Evolutionary conservation across 2,113 vertebrate genomes (phyloP).

Genomic region (Sinocyclocheilus maitianheensis): DNA sequence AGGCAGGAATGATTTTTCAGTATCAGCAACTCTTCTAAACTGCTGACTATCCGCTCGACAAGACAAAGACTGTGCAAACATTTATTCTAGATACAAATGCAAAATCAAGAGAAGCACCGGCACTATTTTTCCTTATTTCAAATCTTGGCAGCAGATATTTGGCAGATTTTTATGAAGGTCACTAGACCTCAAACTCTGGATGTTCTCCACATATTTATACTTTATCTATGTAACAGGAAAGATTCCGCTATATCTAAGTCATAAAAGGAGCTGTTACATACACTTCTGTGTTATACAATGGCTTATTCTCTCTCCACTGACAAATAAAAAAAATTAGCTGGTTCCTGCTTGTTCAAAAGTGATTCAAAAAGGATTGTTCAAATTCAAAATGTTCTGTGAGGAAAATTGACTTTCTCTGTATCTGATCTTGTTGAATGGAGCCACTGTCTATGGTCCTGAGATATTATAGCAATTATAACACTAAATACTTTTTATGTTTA

Average conservation of each 20-base stretch:
- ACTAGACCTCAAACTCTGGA: background rate
- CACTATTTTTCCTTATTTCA: background rate
- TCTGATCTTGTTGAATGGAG: background rate
- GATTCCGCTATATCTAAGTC: background rate
- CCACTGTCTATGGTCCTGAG: background rate
- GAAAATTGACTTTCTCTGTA: background rate
- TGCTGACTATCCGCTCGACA: background rate
- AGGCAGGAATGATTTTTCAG: background rate
- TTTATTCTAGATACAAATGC: background rate
- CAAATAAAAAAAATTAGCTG: background rate
- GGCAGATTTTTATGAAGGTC: background rate
- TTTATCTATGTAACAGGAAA: background rate
- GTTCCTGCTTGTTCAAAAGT: background rate
- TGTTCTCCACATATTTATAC: constrained; percentile 1
- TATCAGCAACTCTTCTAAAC: background rate
- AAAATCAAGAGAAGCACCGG: background rate
- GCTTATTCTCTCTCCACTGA: constrained; percentile 11
- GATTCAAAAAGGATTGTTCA: background rate
- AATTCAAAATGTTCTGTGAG: background rate
- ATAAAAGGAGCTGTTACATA: background rate
- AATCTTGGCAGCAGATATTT: background rate
- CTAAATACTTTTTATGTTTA: background rate
- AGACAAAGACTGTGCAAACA: background rate
- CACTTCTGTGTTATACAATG: background rate
- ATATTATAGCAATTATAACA: background rate